Evolutionary conservation across 2,888 invertebrate genomes (phyloP).

Genomic region (Nasonia oneida): DNA sequence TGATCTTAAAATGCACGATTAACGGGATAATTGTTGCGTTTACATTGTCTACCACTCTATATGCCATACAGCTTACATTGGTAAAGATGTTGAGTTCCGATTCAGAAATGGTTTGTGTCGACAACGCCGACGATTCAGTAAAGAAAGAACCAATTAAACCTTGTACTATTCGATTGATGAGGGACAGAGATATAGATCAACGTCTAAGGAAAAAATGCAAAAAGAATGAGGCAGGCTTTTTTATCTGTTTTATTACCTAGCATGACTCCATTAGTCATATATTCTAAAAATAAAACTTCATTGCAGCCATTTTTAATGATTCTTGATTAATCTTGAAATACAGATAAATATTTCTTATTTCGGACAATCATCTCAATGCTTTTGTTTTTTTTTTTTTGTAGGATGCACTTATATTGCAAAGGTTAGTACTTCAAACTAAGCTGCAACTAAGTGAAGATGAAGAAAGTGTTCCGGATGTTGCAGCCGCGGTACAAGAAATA

Average conservation of each 20-base stretch:
- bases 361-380: conserved; percentile 33
- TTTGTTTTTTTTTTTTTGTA: conserved; percentile 69
- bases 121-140: conserved; percentile 9
- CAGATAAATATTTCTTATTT: conserved; percentile 23
- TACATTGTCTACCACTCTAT: conserved; percentile 51
- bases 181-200: conserved; percentile 74
- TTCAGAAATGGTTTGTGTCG: conserved; percentile 61
- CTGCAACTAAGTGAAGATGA: conserved; percentile 91
- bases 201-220: conserved; percentile 72
- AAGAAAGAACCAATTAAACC: conserved; percentile 67
- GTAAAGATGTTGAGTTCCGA: conserved; percentile 58
- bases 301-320: conserved; percentile 61
- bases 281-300: conserved; percentile 58
- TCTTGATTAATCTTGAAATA: conserved; percentile 40
- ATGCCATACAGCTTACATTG: conserved; percentile 47
- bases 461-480: conserved; percentile 93
- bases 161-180: conserved; percentile 73
- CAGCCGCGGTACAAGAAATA: conserved; percentile 93
- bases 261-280: conserved; percentile 52
- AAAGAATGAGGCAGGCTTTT: conserved; percentile 65
- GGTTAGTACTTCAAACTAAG: conserved; percentile 95
- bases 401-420: conserved; percentile 95
- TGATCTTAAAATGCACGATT: conserved; percentile 36
- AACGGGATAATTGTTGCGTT: conserved; percentile 36
- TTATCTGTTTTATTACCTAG: conserved; percentile 55